Conservation (phyloP, 2,113 vertebrate genomes). For the Pluvianellus socialis region DNA sequence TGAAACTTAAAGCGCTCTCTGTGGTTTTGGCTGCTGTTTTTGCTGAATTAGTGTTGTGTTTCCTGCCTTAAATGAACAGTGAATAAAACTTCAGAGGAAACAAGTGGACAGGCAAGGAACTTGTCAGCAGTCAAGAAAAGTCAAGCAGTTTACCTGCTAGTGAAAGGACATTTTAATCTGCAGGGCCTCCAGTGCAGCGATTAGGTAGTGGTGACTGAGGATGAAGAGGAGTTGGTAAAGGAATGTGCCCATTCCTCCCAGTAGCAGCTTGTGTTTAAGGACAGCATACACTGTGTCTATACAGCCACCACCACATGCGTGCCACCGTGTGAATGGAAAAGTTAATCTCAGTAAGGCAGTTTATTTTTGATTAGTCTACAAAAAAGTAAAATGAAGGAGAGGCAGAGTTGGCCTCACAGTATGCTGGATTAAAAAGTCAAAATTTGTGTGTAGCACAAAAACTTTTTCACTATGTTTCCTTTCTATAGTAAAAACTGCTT, state of each 20-base stretch:
- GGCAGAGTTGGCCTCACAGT: background rate
- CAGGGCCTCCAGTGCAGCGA: background rate
- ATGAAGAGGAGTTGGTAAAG: background rate
- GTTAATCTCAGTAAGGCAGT: background rate
- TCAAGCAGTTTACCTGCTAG: background rate
- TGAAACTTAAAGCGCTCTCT: background rate
- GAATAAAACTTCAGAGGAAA: background rate
- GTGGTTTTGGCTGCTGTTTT: background rate
- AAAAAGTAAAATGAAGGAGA: background rate
- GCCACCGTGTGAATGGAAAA: conserved; percentile 12
- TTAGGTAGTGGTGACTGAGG: background rate
- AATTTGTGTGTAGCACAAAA: background rate
- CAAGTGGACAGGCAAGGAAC: background rate
- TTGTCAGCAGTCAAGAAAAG: background rate
- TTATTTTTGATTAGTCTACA: background rate
- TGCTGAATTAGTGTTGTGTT: background rate
- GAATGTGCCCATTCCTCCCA: background rate
- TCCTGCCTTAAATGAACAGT: background rate
- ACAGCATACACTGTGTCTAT: background rate
- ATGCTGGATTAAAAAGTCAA: background rate
- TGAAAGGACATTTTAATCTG: background rate
- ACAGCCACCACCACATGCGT: background rate
- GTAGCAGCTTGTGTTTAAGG: background rate
- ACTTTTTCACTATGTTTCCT: background rate
- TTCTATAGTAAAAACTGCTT: background rate